Evolutionary conservation across 2,888 invertebrate species (phyloP).

Genomic region (Phyllotreta cruciferae): DNA sequence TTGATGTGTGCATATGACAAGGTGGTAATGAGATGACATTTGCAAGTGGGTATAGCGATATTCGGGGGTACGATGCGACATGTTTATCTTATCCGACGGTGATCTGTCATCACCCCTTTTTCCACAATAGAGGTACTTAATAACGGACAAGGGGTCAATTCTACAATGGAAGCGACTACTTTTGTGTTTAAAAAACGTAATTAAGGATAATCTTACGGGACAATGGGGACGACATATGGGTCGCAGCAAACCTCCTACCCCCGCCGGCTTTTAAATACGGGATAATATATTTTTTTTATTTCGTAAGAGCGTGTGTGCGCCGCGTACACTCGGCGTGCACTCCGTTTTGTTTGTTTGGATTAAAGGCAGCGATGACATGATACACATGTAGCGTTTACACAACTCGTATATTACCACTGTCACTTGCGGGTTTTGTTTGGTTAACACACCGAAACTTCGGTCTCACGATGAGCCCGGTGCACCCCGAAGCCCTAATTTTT

Average conservation of each 20-base stretch:
- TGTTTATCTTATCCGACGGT: conserved; percentile 58
- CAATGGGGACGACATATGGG: conserved; percentile 57
- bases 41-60: conserved; percentile 18
- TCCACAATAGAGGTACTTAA: conserved; percentile 57
- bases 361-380: conserved; percentile 39
- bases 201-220: conserved; percentile 58
- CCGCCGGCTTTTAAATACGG: conserved; percentile 8
- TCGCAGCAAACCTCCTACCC: conserved; percentile 45
- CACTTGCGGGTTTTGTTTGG: conserved; percentile 25
- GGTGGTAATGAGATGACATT: conserved; percentile 32
- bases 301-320: conserved; percentile 26
- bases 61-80: conserved; percentile 42
- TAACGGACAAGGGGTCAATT: conserved; percentile 50
- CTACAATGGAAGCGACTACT: conserved; percentile 37
- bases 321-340: conserved; percentile 13
- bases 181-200: conserved; percentile 59
- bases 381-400: conserved; percentile 40
- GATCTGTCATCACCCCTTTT: conserved; percentile 54
- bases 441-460: conserved; percentile 25
- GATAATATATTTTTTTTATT: conserved; percentile 30
- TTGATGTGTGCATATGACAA: no score
- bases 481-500: conserved; percentile 8
- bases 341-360: conserved; percentile 40
- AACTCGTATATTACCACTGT: conserved; percentile 32
- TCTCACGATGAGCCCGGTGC: background rate